These are phyloP conservation scores for Sussaba pulchella DNA, from an alignment of 2,888 invertebrate genomes.

Conservation along the genomic window DNA sequence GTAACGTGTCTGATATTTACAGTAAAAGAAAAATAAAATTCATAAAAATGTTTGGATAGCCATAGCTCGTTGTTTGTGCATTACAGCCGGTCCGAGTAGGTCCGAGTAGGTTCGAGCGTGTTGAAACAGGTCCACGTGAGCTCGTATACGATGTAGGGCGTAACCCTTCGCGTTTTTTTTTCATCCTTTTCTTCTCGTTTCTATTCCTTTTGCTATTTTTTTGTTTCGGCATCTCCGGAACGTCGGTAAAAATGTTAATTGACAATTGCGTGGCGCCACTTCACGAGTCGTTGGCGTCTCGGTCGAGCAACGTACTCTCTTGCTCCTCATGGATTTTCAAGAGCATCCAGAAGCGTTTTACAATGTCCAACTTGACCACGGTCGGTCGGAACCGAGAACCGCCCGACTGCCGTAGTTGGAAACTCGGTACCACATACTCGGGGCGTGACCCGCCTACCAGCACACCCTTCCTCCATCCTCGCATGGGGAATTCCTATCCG, in stretches of 20 bases:
- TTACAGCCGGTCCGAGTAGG: not conserved
- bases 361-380: no score
- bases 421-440: no score
- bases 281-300: conserved; percentile 70
- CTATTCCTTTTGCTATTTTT: no score
- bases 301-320: conserved; percentile 67
- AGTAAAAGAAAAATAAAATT: not conserved
- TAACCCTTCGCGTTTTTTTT: conserved; percentile 78
- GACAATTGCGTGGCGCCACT: conserved; percentile 83
- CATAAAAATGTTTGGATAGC: conserved; percentile 1
- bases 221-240: conserved; percentile 42
- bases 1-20: conserved; percentile 4
- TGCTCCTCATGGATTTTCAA: conserved; percentile 52
- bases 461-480: no score
- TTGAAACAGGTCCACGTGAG: not conserved
- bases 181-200: conserved; percentile 28
- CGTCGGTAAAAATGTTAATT: conserved; percentile 83
- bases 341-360: conserved; percentile 39
- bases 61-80: not conserved
- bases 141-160: conserved; percentile 38
- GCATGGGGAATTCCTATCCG: no score
- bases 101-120: not conserved
- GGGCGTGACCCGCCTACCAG: conserved; percentile 57
- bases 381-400: no score
- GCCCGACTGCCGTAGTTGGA: no score